phyloP scores from a whole-genome alignment of 2,888 invertebrate species.

The Thumatha senex region DNA sequence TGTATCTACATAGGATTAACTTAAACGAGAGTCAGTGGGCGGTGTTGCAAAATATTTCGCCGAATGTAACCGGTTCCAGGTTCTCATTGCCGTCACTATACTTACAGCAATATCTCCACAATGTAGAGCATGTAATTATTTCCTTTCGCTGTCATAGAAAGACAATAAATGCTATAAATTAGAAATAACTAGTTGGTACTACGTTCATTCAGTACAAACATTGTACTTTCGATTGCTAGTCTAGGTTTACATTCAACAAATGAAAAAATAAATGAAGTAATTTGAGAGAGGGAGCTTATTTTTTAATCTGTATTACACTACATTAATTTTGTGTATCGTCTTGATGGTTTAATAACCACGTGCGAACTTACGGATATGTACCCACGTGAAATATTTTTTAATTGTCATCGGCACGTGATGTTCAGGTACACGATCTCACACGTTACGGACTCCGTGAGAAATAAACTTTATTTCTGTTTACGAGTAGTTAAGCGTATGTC shows the following conservation, averaged over 20 bases:
- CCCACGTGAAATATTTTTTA: constrained; percentile 57
- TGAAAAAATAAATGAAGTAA: too few relatives aligned
- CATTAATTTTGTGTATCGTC: constrained; percentile 27
- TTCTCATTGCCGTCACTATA: constrained; percentile 29
- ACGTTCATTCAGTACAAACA: too few relatives aligned
- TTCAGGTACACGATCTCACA: constrained; percentile 28
- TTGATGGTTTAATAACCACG: constrained; percentile 45
- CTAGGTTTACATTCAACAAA: too few relatives aligned
- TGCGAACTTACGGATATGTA: constrained; percentile 57
- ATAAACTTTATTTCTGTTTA: constrained; percentile 27
- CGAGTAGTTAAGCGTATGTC: constrained; percentile 26
- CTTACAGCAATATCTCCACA: constrained; percentile 41
- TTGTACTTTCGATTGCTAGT: too few relatives aligned
- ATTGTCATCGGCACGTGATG: constrained; percentile 60
- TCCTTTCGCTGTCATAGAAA: constrained; percentile 58
- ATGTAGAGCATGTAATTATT: constrained; percentile 39
- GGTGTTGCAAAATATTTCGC: constrained; percentile 70
- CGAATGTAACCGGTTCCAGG: constrained; percentile 65
- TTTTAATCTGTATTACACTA: constrained; percentile 10
- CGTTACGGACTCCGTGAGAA: constrained; percentile 55
- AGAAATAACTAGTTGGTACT: constrained; percentile 49
- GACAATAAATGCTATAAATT: constrained; percentile 34
- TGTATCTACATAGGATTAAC: background rate
- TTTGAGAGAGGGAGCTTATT: too few relatives aligned
- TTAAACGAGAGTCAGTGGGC: constrained; percentile 18